These are phyloP conservation scores for Nymphalis io DNA, from an alignment of 1,140 invertebrate species.

Conservation along the genomic window DNA sequence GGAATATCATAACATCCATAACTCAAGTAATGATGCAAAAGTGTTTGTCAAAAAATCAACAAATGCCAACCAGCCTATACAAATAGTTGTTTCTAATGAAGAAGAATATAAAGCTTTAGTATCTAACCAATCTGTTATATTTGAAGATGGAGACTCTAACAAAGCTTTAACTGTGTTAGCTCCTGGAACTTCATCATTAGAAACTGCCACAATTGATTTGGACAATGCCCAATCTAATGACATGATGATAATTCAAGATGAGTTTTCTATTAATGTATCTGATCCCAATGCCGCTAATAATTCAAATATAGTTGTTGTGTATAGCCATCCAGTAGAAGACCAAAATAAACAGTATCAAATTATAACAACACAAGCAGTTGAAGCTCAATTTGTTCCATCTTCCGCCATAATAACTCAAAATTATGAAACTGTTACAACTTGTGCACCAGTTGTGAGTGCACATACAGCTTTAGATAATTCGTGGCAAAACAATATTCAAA, in stretches of 20 bases:
- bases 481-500: constrained; percentile 55
- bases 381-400: constrained; percentile 64
- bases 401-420: constrained; percentile 80
- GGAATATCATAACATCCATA: constrained; percentile 49
- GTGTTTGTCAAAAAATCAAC: constrained; percentile 57
- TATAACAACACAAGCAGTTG: constrained; percentile 61
- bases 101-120: constrained; percentile 77
- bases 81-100: constrained; percentile 77
- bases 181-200: constrained; percentile 46
- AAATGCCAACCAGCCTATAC: constrained; percentile 69
- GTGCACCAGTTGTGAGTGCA: constrained; percentile 59
- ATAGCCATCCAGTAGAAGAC: constrained; percentile 81
- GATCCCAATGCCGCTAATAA: constrained; percentile 74
- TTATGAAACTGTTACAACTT: constrained; percentile 78
- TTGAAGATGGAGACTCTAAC: constrained; percentile 59
- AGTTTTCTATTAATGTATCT: constrained; percentile 72
- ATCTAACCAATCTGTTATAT: constrained; percentile 71
- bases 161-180: constrained; percentile 66
- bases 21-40: constrained; percentile 44
- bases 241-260: constrained; percentile 76
- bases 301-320: constrained; percentile 83
- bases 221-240: constrained; percentile 62
- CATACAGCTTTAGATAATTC: constrained; percentile 46
- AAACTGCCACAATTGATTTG: constrained; percentile 55
- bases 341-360: constrained; percentile 79